Percentiles rank a stretch among this genome's conserved stretches.
These are phyloP conservation scores for Oreotrochilus melanogaster DNA, from an alignment of 2,113 vertebrate genomes.

Conservation along the genomic window DNA sequence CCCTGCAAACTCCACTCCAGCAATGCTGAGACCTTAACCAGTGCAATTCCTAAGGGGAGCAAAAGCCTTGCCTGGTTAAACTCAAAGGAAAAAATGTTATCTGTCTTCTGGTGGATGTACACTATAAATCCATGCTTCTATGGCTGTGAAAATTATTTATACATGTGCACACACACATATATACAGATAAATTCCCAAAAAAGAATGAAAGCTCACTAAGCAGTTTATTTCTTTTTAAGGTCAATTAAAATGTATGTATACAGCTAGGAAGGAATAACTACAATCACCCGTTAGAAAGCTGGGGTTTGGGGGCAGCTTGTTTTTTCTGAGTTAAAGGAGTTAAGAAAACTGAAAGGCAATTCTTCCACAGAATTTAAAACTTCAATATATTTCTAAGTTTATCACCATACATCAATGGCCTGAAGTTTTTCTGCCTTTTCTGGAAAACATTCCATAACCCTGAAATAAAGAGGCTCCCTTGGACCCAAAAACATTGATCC, in stretches of 20 bases:
- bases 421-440: neutral
- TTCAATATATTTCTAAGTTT: neutral
- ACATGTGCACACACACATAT: neutral
- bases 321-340: neutral
- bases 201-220: neutral
- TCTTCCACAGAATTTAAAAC: neutral
- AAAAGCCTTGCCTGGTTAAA: neutral
- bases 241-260: neutral
- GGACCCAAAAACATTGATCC: neutral
- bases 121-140: neutral
- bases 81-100: neutral
- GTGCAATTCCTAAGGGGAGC: neutral
- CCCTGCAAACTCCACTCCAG: neutral
- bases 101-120: neutral
- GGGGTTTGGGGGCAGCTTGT: neutral
- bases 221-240: neutral
- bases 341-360: neutral
- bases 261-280: neutral
- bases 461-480: neutral
- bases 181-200: neutral
- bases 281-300: neutral
- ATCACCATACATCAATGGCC: fast-evolving
- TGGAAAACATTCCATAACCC: neutral
- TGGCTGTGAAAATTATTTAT: neutral
- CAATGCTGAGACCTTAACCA: neutral